Base-by-base conservation (phyloP, 2,113 vertebrate species). In the Opisthocomus hoazin region DNA sequence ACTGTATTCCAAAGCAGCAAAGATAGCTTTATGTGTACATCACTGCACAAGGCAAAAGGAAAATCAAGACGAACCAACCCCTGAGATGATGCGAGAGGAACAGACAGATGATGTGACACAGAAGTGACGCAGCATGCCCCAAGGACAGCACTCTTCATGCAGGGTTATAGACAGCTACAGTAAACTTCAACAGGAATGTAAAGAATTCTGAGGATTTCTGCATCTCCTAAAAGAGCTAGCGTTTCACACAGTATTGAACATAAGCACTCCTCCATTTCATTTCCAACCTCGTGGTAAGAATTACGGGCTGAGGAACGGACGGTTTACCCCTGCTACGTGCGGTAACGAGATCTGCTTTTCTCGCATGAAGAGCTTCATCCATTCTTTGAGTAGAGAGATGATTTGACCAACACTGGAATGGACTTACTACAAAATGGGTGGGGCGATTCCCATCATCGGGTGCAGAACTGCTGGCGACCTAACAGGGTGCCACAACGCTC, bases 31-130 rank as follows among this genome's bases (percentile, higher is more conserved):
- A 7, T 6, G 32, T 11, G 32, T 12, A 37, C 36, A 69, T 30
- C 32, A 21, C 36, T 15, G n/a, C 82, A 39, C 5, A 20, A 26
- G 39, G n/a, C 36, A 20, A 50, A 58, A 66, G 36, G 70, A 30
- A 81, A 86, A 74, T 11, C 30, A 46, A 56, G 87, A 54, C 37
- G 71, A 39, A 87, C 51, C 15, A 69, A 32, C 6, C 41, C 46
- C 46, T 34, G 43, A 64, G 69, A 39, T 14, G 56, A 37, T 26
- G 30, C 32, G 50, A 50, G 60, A 89, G 39, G 54, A 79, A 26
- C 17, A 15, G 79, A n/a, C 0, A 3, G 1, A 5, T 7, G 45
- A 29, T 39, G 16, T 13, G 43, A 39, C 0, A 6, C 3, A 11
- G 19, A 54, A 22, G 37, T 34, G 22, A 39, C 0, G 3, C 5